Evolutionary conservation across 2,797 vertebrate species (phyloP).

Genomic region (Scolopax bukidnonensis): DNA sequence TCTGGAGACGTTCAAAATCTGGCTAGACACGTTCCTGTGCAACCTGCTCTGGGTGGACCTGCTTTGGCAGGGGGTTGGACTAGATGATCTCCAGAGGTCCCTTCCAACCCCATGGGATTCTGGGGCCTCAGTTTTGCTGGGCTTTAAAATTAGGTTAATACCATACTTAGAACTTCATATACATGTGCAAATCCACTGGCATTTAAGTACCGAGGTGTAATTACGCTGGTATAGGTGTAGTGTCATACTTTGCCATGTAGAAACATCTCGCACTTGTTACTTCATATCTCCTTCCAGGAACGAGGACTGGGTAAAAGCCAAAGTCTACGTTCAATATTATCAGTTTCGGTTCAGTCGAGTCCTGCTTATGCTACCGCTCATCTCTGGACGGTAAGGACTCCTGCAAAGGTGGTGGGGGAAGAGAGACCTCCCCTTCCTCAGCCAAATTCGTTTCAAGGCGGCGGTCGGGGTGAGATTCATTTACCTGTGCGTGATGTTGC

Average conservation of each 20-base stretch:
- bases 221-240: background rate
- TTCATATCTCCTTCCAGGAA: slow-evolving; percentile 17
- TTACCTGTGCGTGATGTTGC: too few relatives aligned
- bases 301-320: background rate
- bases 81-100: too few relatives aligned
- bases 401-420: background rate
- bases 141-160: background rate
- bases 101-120: too few relatives aligned
- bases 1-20: too few relatives aligned
- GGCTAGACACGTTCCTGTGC: too few relatives aligned
- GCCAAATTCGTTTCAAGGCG: background rate
- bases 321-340: background rate
- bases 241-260: background rate
- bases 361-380: fast-evolving
- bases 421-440: background rate
- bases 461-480: background rate
- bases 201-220: background rate
- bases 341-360: background rate
- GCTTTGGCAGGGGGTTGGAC: too few relatives aligned
- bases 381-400: background rate
- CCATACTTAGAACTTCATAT: background rate
- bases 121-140: background rate
- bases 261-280: background rate
- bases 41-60: too few relatives aligned
- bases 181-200: background rate